These are phyloP conservation scores for Psilopsiagon aymara DNA, from an alignment of 2,113 vertebrate species.

Conservation along the genomic window DNA sequence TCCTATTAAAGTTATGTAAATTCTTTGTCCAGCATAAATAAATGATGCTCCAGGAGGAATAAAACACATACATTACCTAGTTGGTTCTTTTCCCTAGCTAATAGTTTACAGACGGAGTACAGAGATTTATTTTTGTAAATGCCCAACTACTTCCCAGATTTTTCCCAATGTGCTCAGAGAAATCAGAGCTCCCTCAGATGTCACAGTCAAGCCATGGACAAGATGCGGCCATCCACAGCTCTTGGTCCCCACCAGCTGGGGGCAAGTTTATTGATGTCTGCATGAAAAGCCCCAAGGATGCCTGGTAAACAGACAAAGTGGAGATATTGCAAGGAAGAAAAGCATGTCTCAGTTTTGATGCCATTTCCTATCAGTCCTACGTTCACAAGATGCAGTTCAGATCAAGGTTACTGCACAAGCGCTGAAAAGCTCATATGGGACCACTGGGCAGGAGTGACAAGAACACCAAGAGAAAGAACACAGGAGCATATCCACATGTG, in stretches of 20 bases:
- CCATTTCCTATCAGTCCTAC: background rate
- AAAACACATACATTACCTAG: background rate
- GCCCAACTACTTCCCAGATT: background rate
- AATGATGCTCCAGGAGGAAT: background rate
- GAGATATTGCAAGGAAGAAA: background rate
- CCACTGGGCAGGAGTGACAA: background rate
- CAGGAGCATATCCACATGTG: fast-evolving
- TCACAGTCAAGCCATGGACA: background rate
- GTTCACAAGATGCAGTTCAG: fast-evolving
- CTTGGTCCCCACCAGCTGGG: no score
- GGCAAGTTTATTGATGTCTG: background rate
- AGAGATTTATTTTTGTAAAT: background rate
- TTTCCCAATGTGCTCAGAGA: background rate
- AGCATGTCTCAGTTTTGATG: background rate
- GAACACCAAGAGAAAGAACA: background rate
- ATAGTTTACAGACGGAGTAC: background rate
- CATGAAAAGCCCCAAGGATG: background rate
- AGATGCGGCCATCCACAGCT: background rate
- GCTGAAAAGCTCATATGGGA: fast-evolving
- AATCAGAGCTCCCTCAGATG: background rate
- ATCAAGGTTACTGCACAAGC: background rate
- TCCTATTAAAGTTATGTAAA: constrained; percentile 2
- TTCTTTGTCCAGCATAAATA: constrained; percentile 23
- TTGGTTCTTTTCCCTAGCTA: background rate
- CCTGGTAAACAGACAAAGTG: background rate